Evolutionary conservation across 2,113 vertebrate genomes (phyloP).

Genomic region (Salvelinus alpinus): DNA sequence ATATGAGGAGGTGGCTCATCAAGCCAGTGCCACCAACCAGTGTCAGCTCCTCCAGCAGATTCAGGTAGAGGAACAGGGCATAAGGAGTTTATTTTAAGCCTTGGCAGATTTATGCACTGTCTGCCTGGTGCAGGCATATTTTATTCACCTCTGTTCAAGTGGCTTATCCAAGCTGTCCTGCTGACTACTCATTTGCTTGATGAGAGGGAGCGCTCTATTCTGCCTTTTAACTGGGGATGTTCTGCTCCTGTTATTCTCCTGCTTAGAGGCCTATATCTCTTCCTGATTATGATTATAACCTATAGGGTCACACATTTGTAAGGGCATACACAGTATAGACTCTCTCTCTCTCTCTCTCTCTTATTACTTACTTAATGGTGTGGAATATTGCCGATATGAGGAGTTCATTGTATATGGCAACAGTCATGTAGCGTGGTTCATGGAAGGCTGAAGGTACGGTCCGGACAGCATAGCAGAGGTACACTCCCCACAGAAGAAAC

Average conservation of each 20-base stretch:
- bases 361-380: constrained; percentile 85
- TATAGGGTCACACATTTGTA: constrained; percentile 9
- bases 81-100: constrained; percentile 55
- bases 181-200: constrained; percentile 54
- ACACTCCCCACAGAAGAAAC: constrained; percentile 96
- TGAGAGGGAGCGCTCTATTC: constrained; percentile 13
- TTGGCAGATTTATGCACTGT: constrained; percentile 33
- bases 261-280: constrained; percentile 9
- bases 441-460: constrained; percentile 95
- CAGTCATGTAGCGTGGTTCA: constrained; percentile 95
- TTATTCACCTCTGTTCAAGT: constrained; percentile 53
- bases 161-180: constrained; percentile 32
- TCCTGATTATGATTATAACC: constrained; percentile 26
- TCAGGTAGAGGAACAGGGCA: constrained; percentile 9
- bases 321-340: not conserved
- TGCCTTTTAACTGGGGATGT: constrained; percentile 37
- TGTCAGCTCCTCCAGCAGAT: constrained; percentile 6
- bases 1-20: constrained; percentile 10
- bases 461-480: constrained; percentile 95
- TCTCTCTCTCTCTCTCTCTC: constrained; percentile 1
- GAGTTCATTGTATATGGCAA: constrained; percentile 97
- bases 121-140: constrained; percentile 53
- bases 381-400: constrained; percentile 95
- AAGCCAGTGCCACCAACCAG: not conserved
- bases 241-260: constrained; percentile 31